phyloP scores from a whole-genome alignment of 2,113 vertebrate genomes.

The Plotosus lineatus region DNA sequence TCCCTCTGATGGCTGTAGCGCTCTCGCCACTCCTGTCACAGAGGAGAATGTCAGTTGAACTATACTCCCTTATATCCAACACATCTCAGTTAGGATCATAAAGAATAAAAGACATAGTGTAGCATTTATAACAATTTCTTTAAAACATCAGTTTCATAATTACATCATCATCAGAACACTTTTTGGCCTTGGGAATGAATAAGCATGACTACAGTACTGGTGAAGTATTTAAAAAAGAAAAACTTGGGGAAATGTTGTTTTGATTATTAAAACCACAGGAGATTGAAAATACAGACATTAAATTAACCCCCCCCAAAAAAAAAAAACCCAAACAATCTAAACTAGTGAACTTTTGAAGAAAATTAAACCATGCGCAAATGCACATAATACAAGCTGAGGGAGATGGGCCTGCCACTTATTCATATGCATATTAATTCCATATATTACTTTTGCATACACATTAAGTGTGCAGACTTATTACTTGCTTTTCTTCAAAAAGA shows the following conservation, averaged over 20 bases:
- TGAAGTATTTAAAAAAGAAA: neutral
- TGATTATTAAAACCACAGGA: neutral
- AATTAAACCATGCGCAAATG: too few species aligned
- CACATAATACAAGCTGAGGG: too few species aligned
- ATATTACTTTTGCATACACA: too few species aligned
- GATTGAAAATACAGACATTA: too few species aligned
- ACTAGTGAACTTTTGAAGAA: too few species aligned
- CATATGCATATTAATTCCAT: too few species aligned
- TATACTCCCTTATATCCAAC: neutral
- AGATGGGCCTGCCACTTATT: too few species aligned
- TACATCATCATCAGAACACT: neutral
- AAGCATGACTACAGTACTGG: neutral
- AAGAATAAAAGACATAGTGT: neutral
- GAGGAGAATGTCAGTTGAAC: neutral
- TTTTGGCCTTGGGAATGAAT: neutral
- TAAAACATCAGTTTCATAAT: neutral
- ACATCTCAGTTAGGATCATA: neutral
- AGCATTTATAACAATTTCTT: neutral
- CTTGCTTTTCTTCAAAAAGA: too few species aligned
- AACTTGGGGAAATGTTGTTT: neutral
- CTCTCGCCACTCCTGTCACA: conserved; percentile 91
- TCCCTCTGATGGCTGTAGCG: conserved; percentile 86
- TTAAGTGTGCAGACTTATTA: too few species aligned
- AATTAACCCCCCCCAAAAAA: too few species aligned
- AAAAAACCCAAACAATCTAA: too few species aligned